phyloP scores from a whole-genome alignment of 2,797 vertebrate genomes.

The Sebastes minor region DNA sequence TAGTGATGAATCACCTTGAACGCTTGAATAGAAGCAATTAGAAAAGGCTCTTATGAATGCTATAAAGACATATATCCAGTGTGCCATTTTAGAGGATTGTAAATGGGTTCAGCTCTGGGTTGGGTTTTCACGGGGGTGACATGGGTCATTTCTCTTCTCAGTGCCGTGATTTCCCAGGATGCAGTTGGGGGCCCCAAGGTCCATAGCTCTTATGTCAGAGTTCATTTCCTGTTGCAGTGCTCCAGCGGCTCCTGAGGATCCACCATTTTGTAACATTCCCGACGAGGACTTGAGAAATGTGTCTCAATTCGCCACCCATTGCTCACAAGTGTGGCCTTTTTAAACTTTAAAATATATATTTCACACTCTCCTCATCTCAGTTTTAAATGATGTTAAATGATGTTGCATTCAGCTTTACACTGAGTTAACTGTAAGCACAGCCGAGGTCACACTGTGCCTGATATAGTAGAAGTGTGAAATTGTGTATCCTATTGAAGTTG shows the following conservation, averaged over 20 bases:
- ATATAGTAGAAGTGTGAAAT: background rate
- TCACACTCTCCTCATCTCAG: background rate
- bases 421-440: slow-evolving; percentile 1
- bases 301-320: slow-evolving; percentile 10
- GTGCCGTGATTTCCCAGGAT: slow-evolving; percentile 80
- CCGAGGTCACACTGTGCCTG: background rate
- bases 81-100: slow-evolving; percentile 46
- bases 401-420: background rate
- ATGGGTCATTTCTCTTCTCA: slow-evolving; percentile 69
- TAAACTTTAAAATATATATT: background rate
- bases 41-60: slow-evolving; percentile 6
- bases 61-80: slow-evolving; percentile 6
- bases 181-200: slow-evolving; percentile 73
- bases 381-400: background rate
- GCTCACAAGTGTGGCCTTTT: background rate
- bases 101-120: slow-evolving; percentile 39
- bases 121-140: slow-evolving; percentile 46
- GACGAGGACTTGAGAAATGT: slow-evolving; percentile 34
- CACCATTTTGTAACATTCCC: slow-evolving; percentile 75
- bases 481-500: background rate
- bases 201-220: slow-evolving; percentile 79
- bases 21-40: slow-evolving; percentile 21
- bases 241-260: slow-evolving; percentile 69
- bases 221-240: slow-evolving; percentile 79
- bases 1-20: slow-evolving; percentile 47